phyloP scores from a whole-genome alignment of 2,888 invertebrate genomes.

The Eustalomyia histrio region DNA sequence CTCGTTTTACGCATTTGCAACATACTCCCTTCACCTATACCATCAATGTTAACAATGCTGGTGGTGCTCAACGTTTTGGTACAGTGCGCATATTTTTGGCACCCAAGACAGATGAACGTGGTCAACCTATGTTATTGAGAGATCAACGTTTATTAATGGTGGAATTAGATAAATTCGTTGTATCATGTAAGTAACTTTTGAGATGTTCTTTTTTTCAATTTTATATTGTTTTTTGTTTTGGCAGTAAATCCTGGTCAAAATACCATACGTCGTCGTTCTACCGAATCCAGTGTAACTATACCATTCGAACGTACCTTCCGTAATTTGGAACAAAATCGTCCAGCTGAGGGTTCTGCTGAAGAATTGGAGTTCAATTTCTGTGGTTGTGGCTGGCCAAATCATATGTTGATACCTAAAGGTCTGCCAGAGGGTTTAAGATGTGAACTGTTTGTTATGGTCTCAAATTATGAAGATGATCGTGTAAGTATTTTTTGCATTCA shows the following conservation, averaged over 20 bases:
- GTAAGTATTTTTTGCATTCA: slow-evolving; percentile 69
- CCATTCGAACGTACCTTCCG: slow-evolving; percentile 91
- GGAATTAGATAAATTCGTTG: slow-evolving; percentile 85
- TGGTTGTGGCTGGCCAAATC: slow-evolving; percentile 93
- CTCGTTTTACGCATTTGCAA: slow-evolving; percentile 87
- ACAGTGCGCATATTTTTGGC: slow-evolving; percentile 85
- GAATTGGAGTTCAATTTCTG: slow-evolving; percentile 87
- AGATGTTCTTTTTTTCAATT: background rate
- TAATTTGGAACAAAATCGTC: slow-evolving; percentile 83
- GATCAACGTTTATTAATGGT: slow-evolving; percentile 84
- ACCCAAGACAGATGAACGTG: slow-evolving; percentile 84
- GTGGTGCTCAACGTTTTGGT: slow-evolving; percentile 80
- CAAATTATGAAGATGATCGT: slow-evolving; percentile 85
- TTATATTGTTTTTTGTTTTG: slow-evolving; percentile 23
- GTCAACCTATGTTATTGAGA: slow-evolving; percentile 82
- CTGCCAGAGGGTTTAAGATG: slow-evolving; percentile 83
- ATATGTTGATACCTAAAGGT: slow-evolving; percentile 89
- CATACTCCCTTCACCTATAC: slow-evolving; percentile 86
- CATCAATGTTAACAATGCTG: slow-evolving; percentile 83
- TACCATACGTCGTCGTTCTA: slow-evolving; percentile 84
- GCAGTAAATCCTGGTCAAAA: slow-evolving; percentile 85
- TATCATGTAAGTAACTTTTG: slow-evolving; percentile 80
- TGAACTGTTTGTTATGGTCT: slow-evolving; percentile 88
- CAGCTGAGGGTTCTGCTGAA: slow-evolving; percentile 81
- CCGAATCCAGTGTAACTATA: slow-evolving; percentile 89